A percentile compares a stretch with the other conserved stretches of the same genome.
phyloP scores from a whole-genome alignment of 2,888 invertebrate species.

The Eupithecia subfuscata region DNA sequence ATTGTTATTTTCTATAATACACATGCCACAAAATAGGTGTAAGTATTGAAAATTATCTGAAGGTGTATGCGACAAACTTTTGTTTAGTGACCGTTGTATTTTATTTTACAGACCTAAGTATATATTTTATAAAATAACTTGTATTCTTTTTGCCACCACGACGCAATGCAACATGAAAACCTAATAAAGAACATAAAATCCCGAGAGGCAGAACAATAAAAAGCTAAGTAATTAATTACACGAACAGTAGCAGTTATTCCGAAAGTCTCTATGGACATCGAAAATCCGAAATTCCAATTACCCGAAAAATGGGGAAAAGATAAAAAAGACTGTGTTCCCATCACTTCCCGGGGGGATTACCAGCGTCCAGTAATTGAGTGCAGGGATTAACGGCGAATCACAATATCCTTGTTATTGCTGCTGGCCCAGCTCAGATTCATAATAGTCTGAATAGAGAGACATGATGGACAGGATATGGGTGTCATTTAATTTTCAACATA shows the following conservation, averaged over 20 bases:
- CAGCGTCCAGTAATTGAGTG: constrained; percentile 53
- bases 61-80: no score
- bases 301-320: constrained; percentile 18
- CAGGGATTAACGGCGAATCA: constrained; percentile 48
- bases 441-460: background rate
- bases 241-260: constrained; percentile 8
- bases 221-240: constrained; percentile 14
- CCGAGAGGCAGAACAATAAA: constrained; percentile 11
- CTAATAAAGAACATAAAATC: background rate
- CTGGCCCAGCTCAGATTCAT: constrained; percentile 24
- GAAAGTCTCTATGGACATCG: constrained; percentile 14
- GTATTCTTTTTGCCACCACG: background rate
- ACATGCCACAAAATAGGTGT: no score
- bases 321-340: constrained; percentile 24
- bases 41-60: no score
- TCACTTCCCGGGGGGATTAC: constrained; percentile 41
- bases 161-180: background rate
- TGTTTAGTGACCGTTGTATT: no score
- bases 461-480: no score
- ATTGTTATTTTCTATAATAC: no score
- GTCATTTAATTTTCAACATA: no score
- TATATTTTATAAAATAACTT: no score
- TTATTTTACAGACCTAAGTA: no score
- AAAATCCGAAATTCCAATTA: constrained; percentile 16
- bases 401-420: constrained; percentile 50